phyloP scores from a whole-genome alignment of 1,140 invertebrate species.

The Drosophila pseudoobscura region DNA sequence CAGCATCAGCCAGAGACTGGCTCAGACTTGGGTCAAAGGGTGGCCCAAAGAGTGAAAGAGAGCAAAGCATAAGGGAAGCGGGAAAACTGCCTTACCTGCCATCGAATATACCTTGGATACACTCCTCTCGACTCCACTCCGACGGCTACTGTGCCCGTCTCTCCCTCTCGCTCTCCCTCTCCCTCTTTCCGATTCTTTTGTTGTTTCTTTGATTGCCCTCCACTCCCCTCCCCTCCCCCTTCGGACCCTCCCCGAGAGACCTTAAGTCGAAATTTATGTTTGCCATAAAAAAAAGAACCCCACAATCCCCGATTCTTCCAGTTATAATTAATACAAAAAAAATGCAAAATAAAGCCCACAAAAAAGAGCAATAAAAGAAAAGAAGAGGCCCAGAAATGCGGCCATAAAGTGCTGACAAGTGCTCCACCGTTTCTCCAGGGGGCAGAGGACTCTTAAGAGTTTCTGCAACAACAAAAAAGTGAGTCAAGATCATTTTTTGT shows the following conservation, averaged over 20 bases:
- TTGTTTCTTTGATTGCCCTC: constrained; percentile 64
- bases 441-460: constrained; percentile 8
- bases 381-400: constrained; percentile 29
- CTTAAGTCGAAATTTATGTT: constrained; percentile 76
- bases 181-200: constrained; percentile 14
- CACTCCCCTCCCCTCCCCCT: constrained; percentile 29
- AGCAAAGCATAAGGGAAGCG: no score
- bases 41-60: no score
- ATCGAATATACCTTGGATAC: neutral
- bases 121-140: constrained; percentile 21
- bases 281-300: constrained; percentile 58
- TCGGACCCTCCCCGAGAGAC: constrained; percentile 5
- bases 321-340: constrained; percentile 69
- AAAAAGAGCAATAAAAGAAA: constrained; percentile 4
- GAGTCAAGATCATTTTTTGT: constrained; percentile 56
- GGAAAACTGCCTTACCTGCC: no score
- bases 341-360: constrained; percentile 27
- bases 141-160: constrained; percentile 45
- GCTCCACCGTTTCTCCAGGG: constrained; percentile 31
- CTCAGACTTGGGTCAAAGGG: no score
- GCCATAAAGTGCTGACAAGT: constrained; percentile 75
- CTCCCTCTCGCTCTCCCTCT: constrained; percentile 1
- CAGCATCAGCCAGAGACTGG: no score
- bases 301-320: constrained; percentile 51
- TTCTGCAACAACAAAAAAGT: neutral